A percentile compares a stretch with the other conserved stretches of the same genome.
Conservation (phyloP, 2,888 invertebrate species). For the Leptogaster cylindrica region DNA sequence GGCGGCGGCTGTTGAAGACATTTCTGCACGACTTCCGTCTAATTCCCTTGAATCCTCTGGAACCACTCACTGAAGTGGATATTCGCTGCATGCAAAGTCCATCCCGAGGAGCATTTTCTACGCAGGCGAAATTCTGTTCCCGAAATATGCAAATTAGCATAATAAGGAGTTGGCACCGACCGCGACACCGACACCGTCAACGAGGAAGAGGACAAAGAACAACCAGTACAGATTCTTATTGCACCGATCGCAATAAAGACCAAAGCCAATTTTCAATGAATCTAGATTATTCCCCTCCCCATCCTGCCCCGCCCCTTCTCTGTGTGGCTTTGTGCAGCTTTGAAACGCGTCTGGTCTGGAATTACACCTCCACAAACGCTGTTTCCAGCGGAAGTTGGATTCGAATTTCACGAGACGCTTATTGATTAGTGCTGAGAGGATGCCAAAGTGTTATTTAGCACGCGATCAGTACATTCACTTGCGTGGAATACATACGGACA, state of each 20-base stretch:
- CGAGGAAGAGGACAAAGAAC: too few species aligned
- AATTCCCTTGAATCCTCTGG: too few species aligned
- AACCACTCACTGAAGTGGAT: too few species aligned
- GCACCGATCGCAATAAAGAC: conserved; percentile 6
- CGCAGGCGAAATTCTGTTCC: background rate
- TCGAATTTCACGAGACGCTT: conserved; percentile 24
- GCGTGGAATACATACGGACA: conserved; percentile 28
- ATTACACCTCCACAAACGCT: conserved; percentile 25
- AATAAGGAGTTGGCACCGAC: conserved; percentile 15
- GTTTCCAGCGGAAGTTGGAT: conserved; percentile 26
- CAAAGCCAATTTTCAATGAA: conserved; percentile 17
- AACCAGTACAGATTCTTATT: too few species aligned
- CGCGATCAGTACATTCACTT: conserved; percentile 39
- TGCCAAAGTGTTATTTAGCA: conserved; percentile 39
- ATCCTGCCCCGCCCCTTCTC: too few species aligned
- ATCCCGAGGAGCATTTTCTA: too few species aligned
- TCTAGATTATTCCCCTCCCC: conserved; percentile 12
- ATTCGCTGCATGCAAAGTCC: too few species aligned
- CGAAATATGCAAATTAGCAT: conserved; percentile 17
- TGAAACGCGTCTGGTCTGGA: conserved; percentile 17
- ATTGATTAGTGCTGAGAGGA: conserved; percentile 23
- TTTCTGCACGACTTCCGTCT: background rate
- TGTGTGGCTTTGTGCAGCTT: conserved; percentile 13
- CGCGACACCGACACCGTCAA: background rate
- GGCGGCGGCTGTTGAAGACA: background rate